Percentiles rank a stretch among this genome's conserved stretches.
Evolutionary conservation across 2,888 invertebrate genomes (phyloP).

Genomic region (Dryadula phaetusa): DNA sequence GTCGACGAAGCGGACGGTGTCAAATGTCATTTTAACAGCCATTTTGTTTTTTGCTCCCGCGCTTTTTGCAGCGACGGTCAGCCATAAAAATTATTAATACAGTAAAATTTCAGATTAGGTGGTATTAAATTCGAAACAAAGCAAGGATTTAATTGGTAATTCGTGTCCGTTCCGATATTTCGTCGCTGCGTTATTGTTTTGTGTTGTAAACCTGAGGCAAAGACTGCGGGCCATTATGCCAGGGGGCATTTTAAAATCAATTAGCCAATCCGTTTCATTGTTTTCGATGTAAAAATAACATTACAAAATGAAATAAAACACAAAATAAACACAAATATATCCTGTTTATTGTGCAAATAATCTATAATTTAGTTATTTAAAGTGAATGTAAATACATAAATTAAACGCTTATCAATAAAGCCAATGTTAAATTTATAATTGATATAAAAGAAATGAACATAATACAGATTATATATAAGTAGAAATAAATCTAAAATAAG

Average conservation of each 20-base stretch:
- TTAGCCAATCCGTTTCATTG: constrained; percentile 42
- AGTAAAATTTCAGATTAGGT: constrained; percentile 82
- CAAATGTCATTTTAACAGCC: constrained; percentile 74
- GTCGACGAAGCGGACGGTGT: constrained; percentile 51
- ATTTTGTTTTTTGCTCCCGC: constrained; percentile 71
- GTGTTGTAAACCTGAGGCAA: constrained; percentile 53
- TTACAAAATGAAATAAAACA: constrained; percentile 25
- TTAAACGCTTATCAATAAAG: not conserved
- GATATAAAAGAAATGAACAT: constrained; percentile 6
- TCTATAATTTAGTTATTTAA: constrained; percentile 22
- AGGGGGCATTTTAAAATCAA: constrained; percentile 46
- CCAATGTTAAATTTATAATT: constrained; percentile 2
- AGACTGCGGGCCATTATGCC: constrained; percentile 38
- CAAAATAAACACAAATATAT: constrained; percentile 33
- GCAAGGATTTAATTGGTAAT: constrained; percentile 80
- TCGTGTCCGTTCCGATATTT: constrained; percentile 59
- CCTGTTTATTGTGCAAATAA: constrained; percentile 37
- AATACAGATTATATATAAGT: constrained; percentile 17
- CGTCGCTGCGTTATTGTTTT: constrained; percentile 55
- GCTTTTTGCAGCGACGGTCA: constrained; percentile 63
- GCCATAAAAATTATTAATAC: constrained; percentile 78
- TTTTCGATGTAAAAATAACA: constrained; percentile 19
- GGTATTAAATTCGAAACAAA: constrained; percentile 81
- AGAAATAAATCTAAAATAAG: constrained; percentile 43
- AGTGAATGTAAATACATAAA: constrained; percentile 5